Conservation (phyloP, 2,113 vertebrate species). For the Glaucomys volans region DNA sequence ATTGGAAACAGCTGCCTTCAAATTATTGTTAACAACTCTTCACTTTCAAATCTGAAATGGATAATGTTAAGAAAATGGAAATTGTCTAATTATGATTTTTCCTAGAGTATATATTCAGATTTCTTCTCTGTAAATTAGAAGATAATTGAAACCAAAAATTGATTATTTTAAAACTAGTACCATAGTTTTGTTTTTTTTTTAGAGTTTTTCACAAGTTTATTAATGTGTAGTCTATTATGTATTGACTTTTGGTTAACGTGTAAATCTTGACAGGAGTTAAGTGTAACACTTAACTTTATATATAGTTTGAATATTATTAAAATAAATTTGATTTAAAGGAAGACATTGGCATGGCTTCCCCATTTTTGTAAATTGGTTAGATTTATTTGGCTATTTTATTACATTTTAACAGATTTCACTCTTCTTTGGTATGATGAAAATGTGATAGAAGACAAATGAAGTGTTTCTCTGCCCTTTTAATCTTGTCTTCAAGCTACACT, state of each 20-base stretch:
- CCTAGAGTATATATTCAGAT: constrained; percentile 47
- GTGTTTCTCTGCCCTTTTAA: constrained; percentile 59
- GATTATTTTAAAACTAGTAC: constrained; percentile 53
- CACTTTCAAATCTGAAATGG: constrained; percentile 52
- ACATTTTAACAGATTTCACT: constrained; percentile 36
- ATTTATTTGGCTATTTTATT: constrained; percentile 58
- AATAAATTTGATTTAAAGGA: too few relatives aligned
- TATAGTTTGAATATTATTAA: too few relatives aligned
- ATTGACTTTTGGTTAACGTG: too few relatives aligned
- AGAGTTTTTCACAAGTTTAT: too few relatives aligned
- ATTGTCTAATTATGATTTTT: constrained; percentile 58
- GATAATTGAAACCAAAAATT: constrained; percentile 60
- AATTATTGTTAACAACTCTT: constrained; percentile 55
- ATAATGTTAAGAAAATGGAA: constrained; percentile 50
- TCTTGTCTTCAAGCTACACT: constrained; percentile 44
- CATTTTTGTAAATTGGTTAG: constrained; percentile 53
- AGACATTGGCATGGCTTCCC: background rate
- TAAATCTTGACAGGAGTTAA: too few relatives aligned
- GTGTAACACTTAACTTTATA: too few relatives aligned
- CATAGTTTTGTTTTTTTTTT: background rate
- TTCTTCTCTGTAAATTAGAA: constrained; percentile 49
- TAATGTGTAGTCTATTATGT: too few relatives aligned
- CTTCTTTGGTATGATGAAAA: constrained; percentile 56
- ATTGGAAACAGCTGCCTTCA: constrained; percentile 69
- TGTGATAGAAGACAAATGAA: constrained; percentile 31